These are phyloP conservation scores for Eueremaeus valkanovi DNA, from an alignment of 2,888 invertebrate genomes.

Conservation along the genomic window DNA sequence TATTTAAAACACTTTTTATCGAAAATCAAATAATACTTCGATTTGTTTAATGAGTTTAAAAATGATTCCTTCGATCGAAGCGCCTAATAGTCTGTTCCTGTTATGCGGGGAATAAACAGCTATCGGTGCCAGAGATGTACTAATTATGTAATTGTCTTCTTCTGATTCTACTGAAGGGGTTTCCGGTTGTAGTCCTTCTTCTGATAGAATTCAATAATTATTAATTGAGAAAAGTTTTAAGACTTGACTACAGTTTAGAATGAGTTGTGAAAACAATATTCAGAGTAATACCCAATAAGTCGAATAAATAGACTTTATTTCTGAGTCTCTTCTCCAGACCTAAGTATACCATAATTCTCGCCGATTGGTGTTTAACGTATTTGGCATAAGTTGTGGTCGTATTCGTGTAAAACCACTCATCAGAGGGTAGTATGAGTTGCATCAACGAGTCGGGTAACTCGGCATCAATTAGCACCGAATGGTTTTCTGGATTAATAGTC, in stretches of 20 bases:
- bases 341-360: conserved; percentile 61
- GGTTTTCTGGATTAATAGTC: conserved; percentile 59
- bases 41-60: conserved; percentile 56
- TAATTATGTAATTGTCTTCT: conserved; percentile 58
- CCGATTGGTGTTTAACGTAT: conserved; percentile 64
- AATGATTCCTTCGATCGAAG: conserved; percentile 59
- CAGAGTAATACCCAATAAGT: conserved; percentile 53
- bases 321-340: conserved; percentile 62
- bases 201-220: too few species aligned
- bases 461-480: conserved; percentile 58
- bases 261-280: neutral
- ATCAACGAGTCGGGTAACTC: conserved; percentile 62
- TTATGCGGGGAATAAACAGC: conserved; percentile 53
- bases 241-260: neutral
- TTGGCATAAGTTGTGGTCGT: conserved; percentile 63
- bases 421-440: conserved; percentile 62
- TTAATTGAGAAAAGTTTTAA: conserved; percentile 29
- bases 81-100: conserved; percentile 53
- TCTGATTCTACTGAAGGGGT: conserved; percentile 51
- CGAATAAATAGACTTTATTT: conserved; percentile 60
- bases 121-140: conserved; percentile 56
- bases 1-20: neutral
- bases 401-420: conserved; percentile 66
- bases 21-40: conserved; percentile 49
- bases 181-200: conserved; percentile 50